Evolutionary conservation across 2,113 vertebrate genomes (phyloP), one percentile per base, ranked within the genome.

Genomic region (Campylomormyrus tamandua): DNA sequence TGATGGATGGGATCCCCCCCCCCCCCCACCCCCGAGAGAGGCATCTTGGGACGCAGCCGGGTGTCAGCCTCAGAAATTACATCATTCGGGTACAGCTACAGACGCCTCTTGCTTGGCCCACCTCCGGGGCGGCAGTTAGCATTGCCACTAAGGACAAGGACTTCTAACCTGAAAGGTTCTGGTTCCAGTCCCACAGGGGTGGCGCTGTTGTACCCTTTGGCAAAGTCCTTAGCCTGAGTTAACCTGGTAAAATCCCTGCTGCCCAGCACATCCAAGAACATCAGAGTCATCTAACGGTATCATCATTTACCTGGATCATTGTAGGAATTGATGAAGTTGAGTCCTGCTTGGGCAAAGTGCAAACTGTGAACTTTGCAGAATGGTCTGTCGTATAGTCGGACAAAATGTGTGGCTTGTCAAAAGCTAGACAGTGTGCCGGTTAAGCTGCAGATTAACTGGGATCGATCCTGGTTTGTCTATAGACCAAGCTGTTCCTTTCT

Each of bases 1-100:
- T 90, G 90, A 90, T 90, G 27, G 87, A 90, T 90, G 90, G 62
- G 31, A 58, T 88, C 27, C 62, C 49, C 53, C 53, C 21, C 56
- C 31, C 31, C 31, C 42, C 8, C 74, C 45, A n/a, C 45, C 83
- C 45, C 39, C 24, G 15, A 48, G 39, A n/a, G 45, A 10, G 21
- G 83, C 19, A 17, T 42, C 77, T 17, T 83, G 77, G 77, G 31
- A 24, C 15, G 3, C 15, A 39, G 31, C 35, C 42, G 35, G 15
- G 77, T 83, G 77, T 83, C 77, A 45, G 77, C 77, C 62, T 70
- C 10, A 70, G 62, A 70, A 70, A 70, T 13, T 8, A 31, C n/a
- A 70, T 70, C 31, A 80, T 80, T 42, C 15, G 1, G 35, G 74
- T 35, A 19, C 13, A 42, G 35, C 17, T 80, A 42, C 74, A 80